A percentile compares a stretch with the other conserved stretches of the same genome.
These are phyloP conservation scores for Semotilus atromaculatus DNA, from an alignment of 2,797 vertebrate genomes.

Conservation along the genomic window DNA sequence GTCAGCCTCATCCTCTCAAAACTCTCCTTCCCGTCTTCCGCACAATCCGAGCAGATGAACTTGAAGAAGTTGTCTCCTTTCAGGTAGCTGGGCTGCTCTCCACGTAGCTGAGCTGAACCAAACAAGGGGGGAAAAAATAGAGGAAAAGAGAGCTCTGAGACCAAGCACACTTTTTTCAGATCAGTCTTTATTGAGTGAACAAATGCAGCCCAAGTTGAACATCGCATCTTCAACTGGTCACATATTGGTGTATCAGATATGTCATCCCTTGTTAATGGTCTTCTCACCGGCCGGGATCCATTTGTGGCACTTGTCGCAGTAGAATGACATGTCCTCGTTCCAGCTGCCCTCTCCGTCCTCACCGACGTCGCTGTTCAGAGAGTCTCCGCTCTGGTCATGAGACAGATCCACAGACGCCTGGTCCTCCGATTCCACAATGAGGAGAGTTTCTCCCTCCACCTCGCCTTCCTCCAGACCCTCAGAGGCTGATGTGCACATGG, in stretches of 20 bases:
- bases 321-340: constrained; percentile 92
- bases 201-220: not conserved
- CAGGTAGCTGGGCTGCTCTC: constrained; percentile 92
- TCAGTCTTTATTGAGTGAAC: constrained; percentile 52
- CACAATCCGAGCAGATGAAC: constrained; percentile 88
- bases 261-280: not conserved
- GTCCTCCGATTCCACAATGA: constrained; percentile 95
- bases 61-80: constrained; percentile 99
- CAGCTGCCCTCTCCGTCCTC: constrained; percentile 80
- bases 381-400: constrained; percentile 96
- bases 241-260: not conserved
- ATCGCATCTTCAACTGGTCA: not conserved
- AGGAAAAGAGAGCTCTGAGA: constrained; percentile 38
- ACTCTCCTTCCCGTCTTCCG: constrained; percentile 90
- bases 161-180: constrained; percentile 21
- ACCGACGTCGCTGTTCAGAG: constrained; percentile 91
- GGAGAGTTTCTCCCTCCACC: constrained; percentile 94
- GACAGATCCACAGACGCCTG: constrained; percentile 95
- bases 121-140: not conserved
- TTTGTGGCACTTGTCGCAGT: constrained; percentile 96
- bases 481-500: constrained; percentile 87
- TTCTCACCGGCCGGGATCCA: constrained; percentile 91
- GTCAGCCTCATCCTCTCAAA: constrained; percentile 95
- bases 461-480: constrained; percentile 96
- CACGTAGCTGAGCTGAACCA: constrained; percentile 85